Conservation (phyloP, 1,140 invertebrate genomes). For the Elysia chlorotica region DNA sequence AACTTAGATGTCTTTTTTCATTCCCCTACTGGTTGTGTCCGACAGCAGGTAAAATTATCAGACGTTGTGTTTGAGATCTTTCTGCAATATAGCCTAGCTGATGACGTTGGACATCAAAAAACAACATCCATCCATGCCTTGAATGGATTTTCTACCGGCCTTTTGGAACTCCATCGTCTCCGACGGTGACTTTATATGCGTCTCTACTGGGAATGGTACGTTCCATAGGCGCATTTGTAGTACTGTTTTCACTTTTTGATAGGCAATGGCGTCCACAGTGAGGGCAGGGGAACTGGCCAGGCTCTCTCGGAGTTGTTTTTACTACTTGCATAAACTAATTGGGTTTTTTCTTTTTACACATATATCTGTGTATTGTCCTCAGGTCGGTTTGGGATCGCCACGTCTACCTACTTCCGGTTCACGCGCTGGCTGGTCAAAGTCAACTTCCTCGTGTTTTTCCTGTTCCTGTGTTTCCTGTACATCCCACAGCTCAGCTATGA, state of each 20-base stretch:
- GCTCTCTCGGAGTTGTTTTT: neutral
- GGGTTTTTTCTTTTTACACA: neutral
- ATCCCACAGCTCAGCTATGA: conserved; percentile 11
- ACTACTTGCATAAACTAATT: neutral
- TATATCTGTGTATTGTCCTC: conserved; percentile 49
- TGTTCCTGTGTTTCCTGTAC: conserved; percentile 39
- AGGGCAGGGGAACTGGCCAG: neutral
- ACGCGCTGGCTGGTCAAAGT: conserved; percentile 74
- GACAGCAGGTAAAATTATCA: too few species aligned
- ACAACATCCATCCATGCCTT: too few species aligned
- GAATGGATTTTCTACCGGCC: too few species aligned
- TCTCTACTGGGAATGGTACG: neutral
- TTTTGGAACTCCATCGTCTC: too few species aligned
- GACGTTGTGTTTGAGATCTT: too few species aligned
- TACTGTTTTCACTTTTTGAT: neutral
- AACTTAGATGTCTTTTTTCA: too few species aligned
- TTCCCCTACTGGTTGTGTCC: too few species aligned
- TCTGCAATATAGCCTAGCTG: too few species aligned
- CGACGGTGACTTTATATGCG: neutral
- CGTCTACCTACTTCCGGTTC: conserved; percentile 76
- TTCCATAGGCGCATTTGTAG: neutral
- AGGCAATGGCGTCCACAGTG: neutral
- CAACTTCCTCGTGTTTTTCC: conserved; percentile 65
- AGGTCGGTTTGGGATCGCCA: conserved; percentile 75
- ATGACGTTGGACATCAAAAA: too few species aligned